These are phyloP conservation scores for Cassiopea xamachana DNA, from an alignment of 30 jellyfish, hydroid and myxozoan species.

Conservation along the genomic window DNA sequence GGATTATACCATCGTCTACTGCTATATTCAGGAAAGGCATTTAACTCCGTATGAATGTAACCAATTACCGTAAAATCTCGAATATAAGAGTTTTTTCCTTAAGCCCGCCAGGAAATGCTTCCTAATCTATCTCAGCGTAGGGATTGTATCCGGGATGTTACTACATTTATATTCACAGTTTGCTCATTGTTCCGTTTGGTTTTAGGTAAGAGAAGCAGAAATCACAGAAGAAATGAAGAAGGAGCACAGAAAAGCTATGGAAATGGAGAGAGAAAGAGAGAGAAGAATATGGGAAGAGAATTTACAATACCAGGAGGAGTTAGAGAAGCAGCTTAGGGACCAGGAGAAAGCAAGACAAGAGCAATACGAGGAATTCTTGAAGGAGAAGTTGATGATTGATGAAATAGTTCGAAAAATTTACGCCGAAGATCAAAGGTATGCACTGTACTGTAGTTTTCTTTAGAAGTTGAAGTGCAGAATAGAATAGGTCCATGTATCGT, in stretches of 20 bases:
- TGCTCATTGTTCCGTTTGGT: neutral
- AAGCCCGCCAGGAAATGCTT: too few relatives aligned
- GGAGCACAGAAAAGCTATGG: slow-evolving; percentile 74
- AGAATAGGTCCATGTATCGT: too few relatives aligned
- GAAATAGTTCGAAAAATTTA: slow-evolving; percentile 92
- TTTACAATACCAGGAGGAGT: slow-evolving; percentile 84
- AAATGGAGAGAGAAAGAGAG: slow-evolving; percentile 83
- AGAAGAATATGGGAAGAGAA: slow-evolving; percentile 84
- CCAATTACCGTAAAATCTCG: too few relatives aligned
- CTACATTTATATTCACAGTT: too few relatives aligned
- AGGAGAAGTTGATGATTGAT: slow-evolving; percentile 94
- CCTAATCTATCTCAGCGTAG: too few relatives aligned
- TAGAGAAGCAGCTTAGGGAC: slow-evolving; percentile 87
- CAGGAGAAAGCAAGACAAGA: slow-evolving; percentile 85
- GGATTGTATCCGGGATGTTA: too few relatives aligned
- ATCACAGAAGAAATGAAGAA: slow-evolving; percentile 65
- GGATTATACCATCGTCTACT: too few relatives aligned
- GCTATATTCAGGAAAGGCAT: too few relatives aligned
- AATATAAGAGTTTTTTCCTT: too few relatives aligned
- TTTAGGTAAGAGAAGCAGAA: slow-evolving; percentile 80
- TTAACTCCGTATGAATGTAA: too few relatives aligned
- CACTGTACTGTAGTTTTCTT: too few relatives aligned
- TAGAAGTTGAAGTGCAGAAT: too few relatives aligned
- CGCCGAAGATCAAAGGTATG: slow-evolving; percentile 96
- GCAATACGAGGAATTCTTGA: slow-evolving; percentile 95